A percentile compares a stretch with the other conserved stretches of the same genome.
Evolutionary conservation across 2,888 invertebrate genomes (phyloP).

Genomic region (Margaritifera margaritifera): DNA sequence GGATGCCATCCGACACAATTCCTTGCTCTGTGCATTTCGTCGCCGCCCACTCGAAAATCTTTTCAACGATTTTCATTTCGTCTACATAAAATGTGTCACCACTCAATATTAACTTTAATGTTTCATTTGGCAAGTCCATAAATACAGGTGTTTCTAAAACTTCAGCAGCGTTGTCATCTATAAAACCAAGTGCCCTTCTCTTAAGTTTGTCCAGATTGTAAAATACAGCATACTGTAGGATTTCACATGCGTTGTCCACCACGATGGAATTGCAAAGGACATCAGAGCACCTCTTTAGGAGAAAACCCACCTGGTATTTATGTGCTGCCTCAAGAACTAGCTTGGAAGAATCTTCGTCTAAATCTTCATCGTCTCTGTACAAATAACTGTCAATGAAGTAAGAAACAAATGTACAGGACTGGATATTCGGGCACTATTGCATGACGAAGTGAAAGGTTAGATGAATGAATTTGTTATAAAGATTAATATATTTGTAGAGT

Average conservation of each 20-base stretch:
- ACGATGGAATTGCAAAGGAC: slow-evolving; percentile 6
- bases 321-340: slow-evolving; percentile 17
- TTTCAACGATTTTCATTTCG: slow-evolving; percentile 12
- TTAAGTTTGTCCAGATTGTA: slow-evolving; percentile 14
- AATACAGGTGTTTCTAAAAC: slow-evolving; percentile 17
- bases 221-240: slow-evolving; percentile 17
- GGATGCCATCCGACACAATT: not conserved
- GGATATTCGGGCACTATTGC: no score
- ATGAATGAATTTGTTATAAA: no score
- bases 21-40: slow-evolving; percentile 1
- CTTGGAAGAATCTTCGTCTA: slow-evolving; percentile 9
- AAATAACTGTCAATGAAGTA: slow-evolving; percentile 8
- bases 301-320: slow-evolving; percentile 19
- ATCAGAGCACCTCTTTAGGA: slow-evolving; percentile 10
- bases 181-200: slow-evolving; percentile 7
- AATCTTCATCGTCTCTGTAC: slow-evolving; percentile 11
- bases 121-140: slow-evolving; percentile 9
- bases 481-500: no score
- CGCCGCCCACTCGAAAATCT: slow-evolving; percentile 14
- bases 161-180: slow-evolving; percentile 19
- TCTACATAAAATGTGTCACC: slow-evolving; percentile 17
- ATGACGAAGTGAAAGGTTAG: no score
- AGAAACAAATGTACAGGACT: no score
- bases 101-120: slow-evolving; percentile 13
- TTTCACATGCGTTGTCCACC: slow-evolving; percentile 14